Evolutionary conservation across 2,888 invertebrate genomes (phyloP), one percentile per base, ranked within the genome.

Genomic region (Julus scandinavius): DNA sequence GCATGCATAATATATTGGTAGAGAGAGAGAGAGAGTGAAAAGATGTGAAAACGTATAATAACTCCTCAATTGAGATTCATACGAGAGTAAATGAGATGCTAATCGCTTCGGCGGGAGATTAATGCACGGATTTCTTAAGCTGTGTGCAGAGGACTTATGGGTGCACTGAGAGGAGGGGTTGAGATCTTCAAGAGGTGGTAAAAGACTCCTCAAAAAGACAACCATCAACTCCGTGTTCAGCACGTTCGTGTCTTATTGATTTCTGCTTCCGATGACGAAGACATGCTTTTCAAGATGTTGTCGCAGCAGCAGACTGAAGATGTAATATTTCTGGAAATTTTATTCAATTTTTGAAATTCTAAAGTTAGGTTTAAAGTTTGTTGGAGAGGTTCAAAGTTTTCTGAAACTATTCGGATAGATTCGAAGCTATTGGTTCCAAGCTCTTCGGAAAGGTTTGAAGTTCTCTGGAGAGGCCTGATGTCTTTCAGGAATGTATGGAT

Each of bases 11-110:
- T 80, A 15, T 4, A 80, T 80, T 15, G 2, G 80, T 5, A 45
- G 45, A 45, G 7, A 29, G 7, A 45, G 45, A 45, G 45, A 29
- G 38, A 80, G 80, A 29, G 80, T 63, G 63, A 63, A 80, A 80
- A 80, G 80, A 80, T 80, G 80, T 38, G 80, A 80, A 38, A 80
- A 13, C 29, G 38, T 80, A 38, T 80, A 40, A 38, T 80, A 80
- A 80, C 38, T 80, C 80, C 15, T 80, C 80, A 13, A 80, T 80
- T 40, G 80, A 80, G 80, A 80, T 80, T 80, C 80, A 80, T 80
- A 5, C 80, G 80, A 38, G 2, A 80, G 80, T 80, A 80, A 80
- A 80, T 80, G 80, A 80, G 80, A 80, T 80, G 80, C 80, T 80
- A 80, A 80, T 80, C 80, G 80, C 80, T 80, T 7, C 13, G 80